Base-by-base conservation (phyloP, 2,113 vertebrate species). In the Eudorcas thomsonii region DNA sequence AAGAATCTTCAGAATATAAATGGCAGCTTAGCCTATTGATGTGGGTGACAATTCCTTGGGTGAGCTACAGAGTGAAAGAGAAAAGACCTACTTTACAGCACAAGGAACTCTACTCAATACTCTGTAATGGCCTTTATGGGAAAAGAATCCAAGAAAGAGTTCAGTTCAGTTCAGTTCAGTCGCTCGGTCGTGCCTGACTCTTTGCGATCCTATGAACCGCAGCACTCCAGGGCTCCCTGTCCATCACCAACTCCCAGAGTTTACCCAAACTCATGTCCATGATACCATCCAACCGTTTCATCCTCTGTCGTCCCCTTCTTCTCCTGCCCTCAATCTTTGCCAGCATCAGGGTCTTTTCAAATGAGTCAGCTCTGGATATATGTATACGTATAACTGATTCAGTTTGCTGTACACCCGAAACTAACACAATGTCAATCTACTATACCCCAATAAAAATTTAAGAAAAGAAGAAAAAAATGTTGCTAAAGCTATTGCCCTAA, bases 141-240 rank as follows among this genome's bases (percentile, higher is more conserved):
- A 21, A 33, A 81, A 33, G 78, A 50, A 81, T 52, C 48, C 33
- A 81, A 81, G 78, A 81, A 50, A 52, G 48, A 52, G 9, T 39
- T 74, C 21, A 74, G 67, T 11, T 71, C 21, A 74, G 67, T 11
- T 71, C n/a, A 71, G n/a, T 74, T 39, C 36, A 74, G n/a, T 74
- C 0, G 5, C 67, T 74, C 4, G 3, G 67, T 74, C 36, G 0
- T 39, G 67, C 12, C 67, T 0, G 10, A 39, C 67, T 39, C 10
- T 71, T 71, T 71, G n/a, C 0, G 5, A 71, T 5, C n/a, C n/a
- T 19, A 2, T 12, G 67, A 71, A 23, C 19, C 2, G 1, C 19
- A 39, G 67, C 67, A 39, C 2, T 6, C n/a, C 19, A 39, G 67
- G 19, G n/a, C 67, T 71, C 67, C 19, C 5, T 71, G 67, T 39